Base-by-base conservation (phyloP, 1,140 invertebrate species). In the Branchinecta lynchi region DNA sequence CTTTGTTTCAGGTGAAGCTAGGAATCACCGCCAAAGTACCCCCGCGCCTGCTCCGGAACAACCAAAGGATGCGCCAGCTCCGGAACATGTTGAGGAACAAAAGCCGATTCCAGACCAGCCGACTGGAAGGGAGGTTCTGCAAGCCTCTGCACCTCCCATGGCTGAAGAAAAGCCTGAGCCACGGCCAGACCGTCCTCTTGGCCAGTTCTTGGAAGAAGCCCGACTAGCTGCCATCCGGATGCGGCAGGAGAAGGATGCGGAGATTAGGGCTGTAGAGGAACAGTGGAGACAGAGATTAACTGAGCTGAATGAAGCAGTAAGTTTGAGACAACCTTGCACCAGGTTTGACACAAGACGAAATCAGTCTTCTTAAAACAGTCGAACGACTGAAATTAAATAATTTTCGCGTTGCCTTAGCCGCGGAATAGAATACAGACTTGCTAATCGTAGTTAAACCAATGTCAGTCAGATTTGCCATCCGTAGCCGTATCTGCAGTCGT, bases 151-250 rank as follows among this genome's bases (percentile, higher is more conserved):
- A 7, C 44, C 15, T 20, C 8, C 17, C 44, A 71, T 65, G 12
- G 43, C 60, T 45, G 44, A 51, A 12, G 45, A 60, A 15, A 66
- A 71, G 9, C 21, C 68, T 32, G 32, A 46, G 5, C 32, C 32
- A 32, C 32, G 32, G 32, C 32, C 32, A 3, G 32, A 32, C 32
- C 32, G 32, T 21, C 51, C 17, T 46, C 66, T 70, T 44, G 71
- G 65, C 15, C 71, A 44, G 45, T 71, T 71, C 51, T 32, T 71
- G 46, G 71, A 71, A 69, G 71, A 71, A 45, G 71, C 71, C 17
- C 71, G 69, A 45, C 43, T 71, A 7, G 69, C 71, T 69, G 69
- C 71, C 7, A 65, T 69, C 9, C 65, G 66, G 43, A 71, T 71
- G n/a, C 67, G 68, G 8, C 68, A 71, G 45, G 71, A 71, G 46